Base-by-base conservation (phyloP, 2,113 vertebrate species). In the Alethe castanea region DNA sequence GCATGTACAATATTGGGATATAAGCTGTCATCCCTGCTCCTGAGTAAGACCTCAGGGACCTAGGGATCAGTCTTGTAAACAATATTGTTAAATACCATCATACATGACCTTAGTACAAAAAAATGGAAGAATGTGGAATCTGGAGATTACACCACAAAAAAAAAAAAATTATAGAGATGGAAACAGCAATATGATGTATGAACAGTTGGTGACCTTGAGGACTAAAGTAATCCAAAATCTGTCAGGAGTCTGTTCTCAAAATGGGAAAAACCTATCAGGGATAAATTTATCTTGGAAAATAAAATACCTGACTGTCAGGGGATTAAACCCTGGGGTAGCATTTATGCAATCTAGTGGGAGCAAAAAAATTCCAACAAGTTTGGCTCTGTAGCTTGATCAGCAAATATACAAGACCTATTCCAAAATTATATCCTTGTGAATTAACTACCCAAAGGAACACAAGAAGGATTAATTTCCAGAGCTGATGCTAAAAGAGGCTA, bases 231-330 rank as follows among this genome's bases (percentile, higher is more conserved):
- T 83, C 42, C 56, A 66, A 92, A 88, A 74, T 86, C 25, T 86
- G 82, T 53, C n/a, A 90, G 53, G 12, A 70, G 38, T 14, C 20
- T 2, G 0, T 50, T 82, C 54, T 47, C 19, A 54, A 77, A 90
- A 65, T 17, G 13, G 25, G 42, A 59, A 79, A 85, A 82, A 50
- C 1, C 0, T 0, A 80, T 13, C 6, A 29, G 15, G 45, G 7
- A 88, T 33, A 90, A 61, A 80, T 61, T 82, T 77, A 65, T 16
- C 8, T 65, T 94, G 50, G 25, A 85, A 94, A 95, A 90, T 76
- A 81, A 64, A 80, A 79, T 53, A 88, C 5, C 8, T 70, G 50
- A 48, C 28, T 2, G 1, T 42, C 66, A 90, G 73, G 44, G 33
- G 53, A 76, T 64, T 64, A 65, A 85, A 82, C 65, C 28, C 44